Evolutionary conservation across 2,888 invertebrate species (phyloP).

Genomic region (Bembecia ichneumoniformis): DNA sequence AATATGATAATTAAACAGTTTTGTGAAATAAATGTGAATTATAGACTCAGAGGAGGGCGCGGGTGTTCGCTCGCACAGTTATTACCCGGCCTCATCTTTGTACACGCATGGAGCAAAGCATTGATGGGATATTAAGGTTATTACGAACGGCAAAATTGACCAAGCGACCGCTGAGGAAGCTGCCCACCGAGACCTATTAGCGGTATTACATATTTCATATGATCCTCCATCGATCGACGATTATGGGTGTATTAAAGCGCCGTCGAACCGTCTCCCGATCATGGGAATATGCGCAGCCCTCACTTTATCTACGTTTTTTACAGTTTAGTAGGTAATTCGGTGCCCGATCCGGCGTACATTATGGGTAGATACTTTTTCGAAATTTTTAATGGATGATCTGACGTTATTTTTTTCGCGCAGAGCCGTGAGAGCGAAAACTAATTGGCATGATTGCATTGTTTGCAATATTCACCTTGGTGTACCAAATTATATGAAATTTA

Average conservation of each 20-base stretch:
- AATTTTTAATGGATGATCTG: constrained; percentile 33
- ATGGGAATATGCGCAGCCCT: constrained; percentile 59
- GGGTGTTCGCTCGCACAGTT: constrained; percentile 34
- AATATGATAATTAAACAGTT: constrained; percentile 24
- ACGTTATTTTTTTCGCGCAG: constrained; percentile 29
- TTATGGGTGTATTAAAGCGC: constrained; percentile 66
- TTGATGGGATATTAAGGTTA: constrained; percentile 67
- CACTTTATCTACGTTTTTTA: constrained; percentile 61
- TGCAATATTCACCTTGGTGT: background rate
- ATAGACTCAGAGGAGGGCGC: constrained; percentile 28
- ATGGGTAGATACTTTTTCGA: constrained; percentile 37
- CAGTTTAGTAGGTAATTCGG: constrained; percentile 65
- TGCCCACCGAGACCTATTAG: constrained; percentile 64
- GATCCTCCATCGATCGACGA: constrained; percentile 57
- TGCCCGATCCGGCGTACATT: constrained; percentile 47
- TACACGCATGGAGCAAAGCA: constrained; percentile 57
- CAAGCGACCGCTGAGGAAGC: constrained; percentile 70
- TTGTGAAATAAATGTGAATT: constrained; percentile 45
- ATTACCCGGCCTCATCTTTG: constrained; percentile 56
- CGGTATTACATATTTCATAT: constrained; percentile 68
- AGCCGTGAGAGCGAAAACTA: constrained; percentile 31
- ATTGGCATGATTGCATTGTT: background rate
- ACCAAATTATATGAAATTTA: background rate
- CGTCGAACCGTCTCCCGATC: constrained; percentile 53
- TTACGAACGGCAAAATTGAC: constrained; percentile 65